These are phyloP conservation scores for Dasysyrphus albostriatus DNA, from an alignment of 2,888 invertebrate genomes.

Conservation along the genomic window DNA sequence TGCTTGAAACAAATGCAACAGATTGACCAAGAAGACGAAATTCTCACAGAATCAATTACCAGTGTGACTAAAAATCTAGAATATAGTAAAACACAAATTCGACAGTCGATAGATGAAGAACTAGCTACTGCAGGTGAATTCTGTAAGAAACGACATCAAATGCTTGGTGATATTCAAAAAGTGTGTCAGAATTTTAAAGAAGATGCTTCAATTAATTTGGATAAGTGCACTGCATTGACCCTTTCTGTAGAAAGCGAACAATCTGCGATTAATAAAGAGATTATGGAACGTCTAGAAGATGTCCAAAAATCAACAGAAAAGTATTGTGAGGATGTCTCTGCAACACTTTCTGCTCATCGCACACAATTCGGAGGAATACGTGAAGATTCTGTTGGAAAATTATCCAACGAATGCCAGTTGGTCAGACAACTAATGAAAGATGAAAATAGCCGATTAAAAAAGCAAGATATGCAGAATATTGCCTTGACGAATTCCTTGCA, in stretches of 20 bases:
- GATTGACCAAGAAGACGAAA: constrained; percentile 81
- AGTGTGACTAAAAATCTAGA: constrained; percentile 78
- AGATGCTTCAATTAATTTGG: constrained; percentile 47
- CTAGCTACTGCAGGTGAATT: constrained; percentile 43
- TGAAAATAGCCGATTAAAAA: constrained; percentile 76
- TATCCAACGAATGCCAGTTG: constrained; percentile 61
- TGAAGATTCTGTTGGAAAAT: constrained; percentile 56
- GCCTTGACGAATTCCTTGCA: constrained; percentile 81
- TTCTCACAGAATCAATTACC: constrained; percentile 78
- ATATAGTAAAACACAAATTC: constrained; percentile 57
- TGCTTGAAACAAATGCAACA: constrained; percentile 83
- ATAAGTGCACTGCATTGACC: constrained; percentile 64
- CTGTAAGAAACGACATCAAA: constrained; percentile 31
- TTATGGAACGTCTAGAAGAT: constrained; percentile 16
- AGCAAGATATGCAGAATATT: constrained; percentile 79
- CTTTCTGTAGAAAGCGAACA: constrained; percentile 74
- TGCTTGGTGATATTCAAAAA: constrained; percentile 29
- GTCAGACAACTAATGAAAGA: constrained; percentile 72
- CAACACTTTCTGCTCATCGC: constrained; percentile 55
- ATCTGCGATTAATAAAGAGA: constrained; percentile 49
- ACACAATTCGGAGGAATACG: constrained; percentile 75
- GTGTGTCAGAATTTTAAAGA: constrained; percentile 39
- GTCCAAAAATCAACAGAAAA: constrained; percentile 31
- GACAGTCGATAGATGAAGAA: constrained; percentile 17
- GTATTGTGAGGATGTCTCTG: constrained; percentile 71